Percentiles rank a stretch among this genome's conserved stretches.
These are phyloP conservation scores for Rhynchophorus ferrugineus DNA, from an alignment of 1,140 invertebrate species.

Conservation along the genomic window DNA sequence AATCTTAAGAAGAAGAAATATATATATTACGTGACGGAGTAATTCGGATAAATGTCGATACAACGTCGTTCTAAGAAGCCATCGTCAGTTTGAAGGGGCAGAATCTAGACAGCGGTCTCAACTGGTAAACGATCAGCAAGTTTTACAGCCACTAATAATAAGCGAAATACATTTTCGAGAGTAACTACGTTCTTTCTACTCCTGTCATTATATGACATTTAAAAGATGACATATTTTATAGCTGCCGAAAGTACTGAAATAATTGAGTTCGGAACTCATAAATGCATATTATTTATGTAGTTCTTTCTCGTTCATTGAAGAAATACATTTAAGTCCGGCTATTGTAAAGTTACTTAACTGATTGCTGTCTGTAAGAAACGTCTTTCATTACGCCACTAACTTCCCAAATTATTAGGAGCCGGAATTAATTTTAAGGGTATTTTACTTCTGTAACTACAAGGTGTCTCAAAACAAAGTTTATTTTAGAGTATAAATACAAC, in stretches of 20 bases:
- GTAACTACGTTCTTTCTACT: slow-evolving; percentile 6
- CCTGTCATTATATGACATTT: slow-evolving; percentile 19
- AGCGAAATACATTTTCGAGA: slow-evolving; percentile 15
- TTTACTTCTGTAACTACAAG: too few species aligned
- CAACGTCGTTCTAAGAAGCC: slow-evolving; percentile 13
- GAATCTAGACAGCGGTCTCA: slow-evolving; percentile 7
- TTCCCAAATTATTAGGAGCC: too few species aligned
- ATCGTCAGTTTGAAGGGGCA: slow-evolving; percentile 2
- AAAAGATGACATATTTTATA: slow-evolving; percentile 18
- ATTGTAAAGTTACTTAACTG: neutral
- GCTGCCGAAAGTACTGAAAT: slow-evolving; percentile 4
- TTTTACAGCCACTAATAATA: slow-evolving; percentile 21
- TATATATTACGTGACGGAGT: slow-evolving; percentile 17
- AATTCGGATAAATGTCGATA: slow-evolving; percentile 19
- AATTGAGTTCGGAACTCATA: slow-evolving; percentile 6
- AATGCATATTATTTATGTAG: slow-evolving; percentile 7
- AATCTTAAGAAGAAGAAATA: slow-evolving; percentile 22
- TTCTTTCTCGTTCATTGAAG: neutral
- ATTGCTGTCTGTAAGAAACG: neutral
- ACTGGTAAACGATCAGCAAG: too few species aligned
- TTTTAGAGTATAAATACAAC: too few species aligned
- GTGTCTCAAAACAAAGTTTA: too few species aligned
- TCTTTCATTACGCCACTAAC: neutral
- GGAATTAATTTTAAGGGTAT: too few species aligned
- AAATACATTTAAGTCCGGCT: neutral